Evolutionary conservation across 2,113 vertebrate genomes (phyloP).

Genomic region (Oostethus manadensis): DNA sequence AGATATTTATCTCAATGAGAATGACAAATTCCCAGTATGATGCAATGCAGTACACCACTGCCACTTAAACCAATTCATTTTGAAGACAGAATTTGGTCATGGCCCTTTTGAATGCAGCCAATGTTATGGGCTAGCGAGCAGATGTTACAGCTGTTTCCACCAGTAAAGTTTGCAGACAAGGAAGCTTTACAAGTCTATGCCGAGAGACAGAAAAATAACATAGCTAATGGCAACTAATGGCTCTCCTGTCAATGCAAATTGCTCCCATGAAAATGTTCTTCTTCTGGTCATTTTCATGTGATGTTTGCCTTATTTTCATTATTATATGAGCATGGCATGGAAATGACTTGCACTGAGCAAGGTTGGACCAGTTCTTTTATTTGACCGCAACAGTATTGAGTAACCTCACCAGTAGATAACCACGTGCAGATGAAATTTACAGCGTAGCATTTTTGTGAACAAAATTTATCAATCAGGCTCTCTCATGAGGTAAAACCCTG

Average conservation of each 20-base stretch:
- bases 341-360: conserved; percentile 49
- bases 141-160: conserved; percentile 8
- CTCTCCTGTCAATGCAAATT: conserved; percentile 48
- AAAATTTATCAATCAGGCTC: neutral
- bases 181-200: conserved; percentile 21
- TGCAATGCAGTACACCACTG: too few relatives aligned
- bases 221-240: conserved; percentile 47
- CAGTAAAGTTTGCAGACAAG: conserved; percentile 29
- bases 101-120: neutral
- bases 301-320: conserved; percentile 36
- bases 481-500: neutral
- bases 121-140: neutral
- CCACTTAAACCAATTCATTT: too few relatives aligned
- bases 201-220: conserved; percentile 38
- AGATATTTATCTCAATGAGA: too few relatives aligned
- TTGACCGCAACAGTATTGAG: conserved; percentile 49
- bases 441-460: neutral
- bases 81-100: too few relatives aligned
- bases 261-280: conserved; percentile 43
- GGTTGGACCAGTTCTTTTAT: conserved; percentile 58
- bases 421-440: conserved; percentile 38
- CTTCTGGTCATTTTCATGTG: conserved; percentile 41
- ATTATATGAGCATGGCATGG: conserved; percentile 30
- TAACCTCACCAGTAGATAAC: conserved; percentile 46
- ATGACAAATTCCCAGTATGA: too few relatives aligned